Evolutionary conservation across 2,797 vertebrate genomes (phyloP), one percentile per base, ranked within the genome.

Genomic region (Echeneis naucrates): DNA sequence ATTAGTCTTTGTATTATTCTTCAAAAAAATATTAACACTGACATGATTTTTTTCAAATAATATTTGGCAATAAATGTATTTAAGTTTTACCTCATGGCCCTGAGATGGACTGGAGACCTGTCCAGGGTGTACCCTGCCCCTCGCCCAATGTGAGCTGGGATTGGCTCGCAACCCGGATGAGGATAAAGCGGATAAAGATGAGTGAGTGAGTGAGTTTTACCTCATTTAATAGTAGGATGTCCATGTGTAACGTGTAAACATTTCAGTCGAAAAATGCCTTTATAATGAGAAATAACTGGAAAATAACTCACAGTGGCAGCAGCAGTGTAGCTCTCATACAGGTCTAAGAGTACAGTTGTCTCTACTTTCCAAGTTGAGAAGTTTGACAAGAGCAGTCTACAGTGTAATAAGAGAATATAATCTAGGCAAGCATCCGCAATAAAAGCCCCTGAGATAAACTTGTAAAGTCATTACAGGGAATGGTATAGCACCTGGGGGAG

Each of bases 1-100:
- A 21, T 40, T 33, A 40, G 38, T 55, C 2, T 37, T 67, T 3
- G 11, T 44, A 48, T 35, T 40, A 53, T 56, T 67, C 2, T 38
- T 40, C n/a, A n/a, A 27, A 40, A 59, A 57, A 59, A 50, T 19
- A 21, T 50, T 37, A n/a, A 52, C 10, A 45, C 27, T 38, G 38
- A 44, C 23, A 42, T 27, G 45, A 16, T 59, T 26, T 21, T 21
- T 70, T 3, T 3, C 12, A 47, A 61, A 21, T 11, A 14, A 42
- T 24, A 17, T 32, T 53, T 52, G 16, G 24, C 33, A 16, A 44
- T 10, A 23, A 12, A 44, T 60, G 17, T 24, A 62, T 59, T 47
- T 40, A 58, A 8, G n/a, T 24, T 33, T 19, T 12, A 30, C 12
- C 2, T 11, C 38, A 32, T 60, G 38, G n/a, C n/a, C n/a, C n/a